Evolutionary conservation across 2,888 invertebrate genomes (phyloP), one percentile per base, ranked within the genome.

Genomic region (Spisula subtruncata): DNA sequence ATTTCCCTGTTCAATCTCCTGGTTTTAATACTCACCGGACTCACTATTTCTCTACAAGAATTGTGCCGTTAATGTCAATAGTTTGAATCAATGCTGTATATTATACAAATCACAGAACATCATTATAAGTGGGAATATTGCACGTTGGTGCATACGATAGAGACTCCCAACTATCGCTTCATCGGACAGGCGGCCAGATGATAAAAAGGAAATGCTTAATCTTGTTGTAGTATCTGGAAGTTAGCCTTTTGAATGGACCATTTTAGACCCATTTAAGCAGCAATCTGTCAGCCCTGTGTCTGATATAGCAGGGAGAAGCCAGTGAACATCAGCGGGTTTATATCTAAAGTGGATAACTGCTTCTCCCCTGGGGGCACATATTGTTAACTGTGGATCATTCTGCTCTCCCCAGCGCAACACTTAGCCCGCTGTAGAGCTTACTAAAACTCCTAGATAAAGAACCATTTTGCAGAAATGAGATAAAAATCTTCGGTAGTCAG

Each of bases 401-500:
- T 56, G 46, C 79, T 79, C 87, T 56, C 25, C 66, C 84, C 83
- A 88, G 35, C 83, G 83, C 87, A 75, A 88, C 87, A 88, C 87
- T 88, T 83, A 83, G 87, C 51, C 60, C 51, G 66, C 80, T 85
- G 81, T 83, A 81, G 88, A 85, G 85, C 84, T 41, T 81, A 85
- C 81, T 80, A 71, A 66, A 81, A 84, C 35, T 81, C 66, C 32
- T 80, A 90, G 92, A 92, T 92, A 92, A 92, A 92, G 91, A 90
- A 88, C 82, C 90, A 88, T 92, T 92, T 91, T 92, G 87, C 89
- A 89, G 90, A 89, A 89, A 86, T 90, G 85, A 86, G 92, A 92
- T 92, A 92, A 92, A 89, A 90, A 92, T 92, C 92, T 83, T 32
- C 85, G 83, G 85, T 84, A 90, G 92, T 90, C 91, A 89, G 92